Base-by-base conservation (phyloP, 2,888 invertebrate genomes). In the Netelia inedita region DNA sequence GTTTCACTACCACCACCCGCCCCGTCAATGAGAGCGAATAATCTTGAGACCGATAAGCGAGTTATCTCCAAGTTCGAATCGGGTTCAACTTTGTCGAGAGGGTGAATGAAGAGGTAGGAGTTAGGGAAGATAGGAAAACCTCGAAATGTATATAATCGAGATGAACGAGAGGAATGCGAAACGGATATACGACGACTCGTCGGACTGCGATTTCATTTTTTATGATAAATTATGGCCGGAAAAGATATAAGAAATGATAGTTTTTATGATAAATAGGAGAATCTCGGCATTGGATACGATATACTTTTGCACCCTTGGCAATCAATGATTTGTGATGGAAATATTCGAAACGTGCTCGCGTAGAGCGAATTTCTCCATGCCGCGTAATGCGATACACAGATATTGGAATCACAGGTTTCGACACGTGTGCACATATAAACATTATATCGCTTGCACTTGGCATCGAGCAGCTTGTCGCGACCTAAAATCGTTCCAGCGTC, bases 31-130 rank as follows among this genome's bases (percentile, higher is more conserved):
- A 88, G 86, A 88, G 85, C 83, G 87, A 88, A 89, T 90, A 90
- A 90, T 88, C 87, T 46, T 83, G 68, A 78, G 79, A 46, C 71
- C 84, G 89, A 89, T 92, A 91, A 92, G 87, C 89, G 88, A 89
- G 88, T 91, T 91, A 90, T 91, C 89, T 82, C 76, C 21, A 79
- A 85, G 75, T 83, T 87, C 82, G 86, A 68, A 87, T 88, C 87
- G 86, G 88, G 87, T 88, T 90, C 85, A 87, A 88, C 87, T 87
- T 89, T 88, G 88, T 86, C 87, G 82, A 69, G 74, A 19, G 59
- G 16, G 28, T 43, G 16, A 8, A 59, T 14, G 19, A 46, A 59
- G 2, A 41, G 59, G 57, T 57, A 46, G 28, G 43, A 6, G 53
- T 76, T 59, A 41, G 16, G n/a, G 43, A 14, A 55, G 16, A 59